Evolutionary conservation across 2,888 invertebrate species (phyloP).

Genomic region (Lepidonotus clava): DNA sequence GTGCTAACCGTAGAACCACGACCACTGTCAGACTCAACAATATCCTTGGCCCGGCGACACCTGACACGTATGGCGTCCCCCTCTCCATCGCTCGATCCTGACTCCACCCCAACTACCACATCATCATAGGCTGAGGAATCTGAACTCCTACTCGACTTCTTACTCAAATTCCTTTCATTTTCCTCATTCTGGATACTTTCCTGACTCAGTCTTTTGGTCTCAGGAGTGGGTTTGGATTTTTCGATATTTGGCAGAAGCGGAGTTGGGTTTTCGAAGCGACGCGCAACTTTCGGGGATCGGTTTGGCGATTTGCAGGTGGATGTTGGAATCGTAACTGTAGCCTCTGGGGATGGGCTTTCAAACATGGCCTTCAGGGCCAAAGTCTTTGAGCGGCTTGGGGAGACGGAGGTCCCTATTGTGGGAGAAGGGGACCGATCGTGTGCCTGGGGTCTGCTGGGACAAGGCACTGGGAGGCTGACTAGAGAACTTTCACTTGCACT

Average conservation of each 20-base stretch:
- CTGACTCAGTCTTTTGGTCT: not conserved
- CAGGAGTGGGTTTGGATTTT: no score
- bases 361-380: not conserved
- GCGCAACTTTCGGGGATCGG: not conserved
- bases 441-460: not conserved
- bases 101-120: not conserved
- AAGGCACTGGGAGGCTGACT: not conserved
- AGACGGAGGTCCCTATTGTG: no score
- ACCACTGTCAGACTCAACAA: not conserved
- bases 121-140: conserved; percentile 33
- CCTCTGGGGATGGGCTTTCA: not conserved
- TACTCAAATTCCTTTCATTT: not conserved
- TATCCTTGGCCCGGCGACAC: not conserved
- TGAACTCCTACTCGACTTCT: not conserved
- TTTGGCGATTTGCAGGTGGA: not conserved
- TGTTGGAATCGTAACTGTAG: not conserved
- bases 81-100: not conserved
- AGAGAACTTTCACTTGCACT: not conserved
- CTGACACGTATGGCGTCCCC: not conserved
- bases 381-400: not conserved
- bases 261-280: no score
- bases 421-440: not conserved
- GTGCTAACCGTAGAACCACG: conserved; percentile 30
- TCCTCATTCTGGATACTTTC: not conserved
- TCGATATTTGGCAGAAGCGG: no score